Evolutionary conservation across 2,888 invertebrate species (phyloP), one percentile per base, ranked within the genome.

Genomic region (Meghimatium bilineatum): DNA sequence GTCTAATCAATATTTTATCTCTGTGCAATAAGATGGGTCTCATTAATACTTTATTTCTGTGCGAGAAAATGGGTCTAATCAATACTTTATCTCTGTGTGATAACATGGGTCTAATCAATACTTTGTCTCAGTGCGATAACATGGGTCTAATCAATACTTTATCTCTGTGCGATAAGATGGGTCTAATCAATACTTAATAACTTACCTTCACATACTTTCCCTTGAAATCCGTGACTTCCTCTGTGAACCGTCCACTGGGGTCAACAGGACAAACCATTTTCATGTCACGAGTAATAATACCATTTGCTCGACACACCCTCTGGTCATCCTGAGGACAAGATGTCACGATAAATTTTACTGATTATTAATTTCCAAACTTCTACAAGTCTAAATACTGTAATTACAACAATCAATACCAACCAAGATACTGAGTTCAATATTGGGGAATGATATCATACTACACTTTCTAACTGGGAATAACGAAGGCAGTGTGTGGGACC

Each of bases 241-340:
- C 95, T 0, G 95, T 95, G 93, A 99, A 99, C 86, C 95, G 95
- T 0, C 99, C 99, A 91, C 96, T 96, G 66, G 97, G 96, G 94
- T 99, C 99, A 0, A 99, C 95, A 0, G 99, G 99, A 92, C 99
- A 99, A 85, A 99, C 95, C 84, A 93, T 91, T 91, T 97, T 96
- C 91, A 93, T 93, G 92, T 98, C 98, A 92, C 96, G 96, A 0
- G 96, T 96, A 89, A 99, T 97, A 34, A 99, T 94, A 12, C 97
- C 97, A 88, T 95, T 94, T 32, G 93, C 93, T 71, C 95, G 90
- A 88, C 95, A 95, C 20, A 95, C 95, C 79, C 98, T 95, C 94
- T 96, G 97, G 96, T 99, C 99, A 93, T 99, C 99, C 95, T 99
- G 36, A n/a, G 3, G n/a, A 63, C n/a, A n/a, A 56, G n/a, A 26